phyloP scores from a whole-genome alignment of 2,113 vertebrate species.

The Nycticebus coucang region DNA sequence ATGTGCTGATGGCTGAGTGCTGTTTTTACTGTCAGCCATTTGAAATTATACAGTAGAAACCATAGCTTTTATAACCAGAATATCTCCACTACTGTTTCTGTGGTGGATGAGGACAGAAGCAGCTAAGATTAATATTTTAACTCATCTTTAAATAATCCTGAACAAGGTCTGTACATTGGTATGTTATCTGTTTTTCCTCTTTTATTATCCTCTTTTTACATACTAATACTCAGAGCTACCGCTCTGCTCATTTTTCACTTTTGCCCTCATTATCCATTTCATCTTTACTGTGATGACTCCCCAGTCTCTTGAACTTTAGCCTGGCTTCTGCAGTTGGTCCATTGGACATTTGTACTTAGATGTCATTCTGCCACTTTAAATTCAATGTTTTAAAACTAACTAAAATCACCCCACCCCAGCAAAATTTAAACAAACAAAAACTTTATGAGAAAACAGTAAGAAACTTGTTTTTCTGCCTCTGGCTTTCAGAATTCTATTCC shows the following conservation, averaged over 20 bases:
- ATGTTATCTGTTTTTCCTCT: neutral
- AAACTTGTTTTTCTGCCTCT: neutral
- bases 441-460: neutral
- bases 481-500: neutral
- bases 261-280: neutral
- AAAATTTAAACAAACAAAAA: conserved; percentile 1
- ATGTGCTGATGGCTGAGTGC: neutral
- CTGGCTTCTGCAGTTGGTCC: neutral
- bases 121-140: conserved; percentile 30
- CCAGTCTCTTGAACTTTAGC: neutral
- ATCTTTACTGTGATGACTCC: neutral
- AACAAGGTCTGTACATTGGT: neutral
- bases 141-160: neutral
- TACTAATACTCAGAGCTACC: neutral
- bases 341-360: neutral
- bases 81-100: neutral
- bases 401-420: neutral
- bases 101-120: neutral
- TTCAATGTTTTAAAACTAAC: conserved; percentile 18
- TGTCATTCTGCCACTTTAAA: conserved; percentile 14
- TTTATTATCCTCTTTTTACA: neutral
- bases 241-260: neutral
- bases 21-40: neutral
- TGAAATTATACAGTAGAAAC: neutral
- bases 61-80: neutral